Evolutionary conservation across 2,113 vertebrate species (phyloP).

Genomic region (Penelope pileata): DNA sequence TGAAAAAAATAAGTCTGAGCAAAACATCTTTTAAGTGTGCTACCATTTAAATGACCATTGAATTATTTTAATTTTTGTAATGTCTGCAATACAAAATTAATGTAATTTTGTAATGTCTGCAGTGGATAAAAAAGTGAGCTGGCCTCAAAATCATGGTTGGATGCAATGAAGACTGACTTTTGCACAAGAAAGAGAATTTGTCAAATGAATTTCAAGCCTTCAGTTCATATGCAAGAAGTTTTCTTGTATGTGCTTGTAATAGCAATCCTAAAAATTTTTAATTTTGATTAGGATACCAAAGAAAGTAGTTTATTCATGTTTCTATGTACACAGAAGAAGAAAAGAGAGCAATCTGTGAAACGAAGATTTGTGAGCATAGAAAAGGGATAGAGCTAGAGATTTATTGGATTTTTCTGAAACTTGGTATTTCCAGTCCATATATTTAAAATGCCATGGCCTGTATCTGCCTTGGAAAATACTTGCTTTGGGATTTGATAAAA

Average conservation of each 20-base stretch:
- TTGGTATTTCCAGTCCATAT: not conserved
- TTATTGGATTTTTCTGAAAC: not conserved
- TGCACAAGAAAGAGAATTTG: not conserved
- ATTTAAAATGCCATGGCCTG: not conserved
- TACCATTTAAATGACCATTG: not conserved
- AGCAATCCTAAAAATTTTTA: not conserved
- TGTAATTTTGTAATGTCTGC: constrained; percentile 10
- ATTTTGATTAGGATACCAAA: not conserved
- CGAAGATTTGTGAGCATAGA: not conserved
- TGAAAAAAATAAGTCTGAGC: not conserved
- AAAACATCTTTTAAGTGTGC: not conserved
- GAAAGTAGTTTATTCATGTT: not conserved
- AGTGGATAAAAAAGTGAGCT: constrained; percentile 2
- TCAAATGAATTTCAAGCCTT: constrained; percentile 26
- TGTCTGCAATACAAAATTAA: too few species aligned
- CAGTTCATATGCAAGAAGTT: not conserved
- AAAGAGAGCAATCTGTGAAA: not conserved
- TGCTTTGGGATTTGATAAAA: not conserved
- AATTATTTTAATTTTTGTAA: constrained; percentile 9
- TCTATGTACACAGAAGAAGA: not conserved
- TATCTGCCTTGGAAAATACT: not conserved
- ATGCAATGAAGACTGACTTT: constrained; percentile 7
- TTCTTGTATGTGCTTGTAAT: not conserved
- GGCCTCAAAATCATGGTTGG: constrained; percentile 10
- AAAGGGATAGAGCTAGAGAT: not conserved